These are phyloP conservation scores for Cirrhinus molitorella DNA, from an alignment of 2,797 vertebrate species.

Conservation along the genomic window DNA sequence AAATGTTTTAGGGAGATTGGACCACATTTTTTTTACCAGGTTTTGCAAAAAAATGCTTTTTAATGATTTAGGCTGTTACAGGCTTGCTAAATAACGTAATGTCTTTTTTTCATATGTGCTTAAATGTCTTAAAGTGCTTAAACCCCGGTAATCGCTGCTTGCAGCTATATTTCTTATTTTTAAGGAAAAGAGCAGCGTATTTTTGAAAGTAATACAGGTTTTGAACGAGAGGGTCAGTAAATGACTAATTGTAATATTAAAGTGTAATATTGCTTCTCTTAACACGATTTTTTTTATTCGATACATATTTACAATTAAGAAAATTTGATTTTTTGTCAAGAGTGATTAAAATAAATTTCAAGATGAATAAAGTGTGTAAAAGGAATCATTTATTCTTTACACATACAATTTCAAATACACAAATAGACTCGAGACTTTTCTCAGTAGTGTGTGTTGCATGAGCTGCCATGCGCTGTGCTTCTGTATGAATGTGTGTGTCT, in stretches of 20 bases:
- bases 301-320: neutral
- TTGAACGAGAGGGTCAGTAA: conserved; percentile 8
- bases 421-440: conserved; percentile 70
- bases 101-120: too few species aligned
- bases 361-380: neutral
- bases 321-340: neutral
- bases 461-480: conserved; percentile 93
- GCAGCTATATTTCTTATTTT: neutral
- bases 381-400: neutral
- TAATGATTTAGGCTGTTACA: too few species aligned
- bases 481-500: conserved; percentile 61
- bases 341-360: conserved; percentile 5
- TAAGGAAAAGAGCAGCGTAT: neutral
- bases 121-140: neutral
- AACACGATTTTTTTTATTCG: too few species aligned
- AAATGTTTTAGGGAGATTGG: too few species aligned
- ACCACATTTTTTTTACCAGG: too few species aligned
- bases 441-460: conserved; percentile 72
- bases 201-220: neutral
- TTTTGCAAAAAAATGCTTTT: too few species aligned
- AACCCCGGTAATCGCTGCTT: too few species aligned
- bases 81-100: too few species aligned
- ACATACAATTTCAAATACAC: conserved; percentile 74
- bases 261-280: neutral
- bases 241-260: neutral